Base-by-base conservation (phyloP, 2,113 vertebrate genomes). In the Capreolus pygargus region DNA sequence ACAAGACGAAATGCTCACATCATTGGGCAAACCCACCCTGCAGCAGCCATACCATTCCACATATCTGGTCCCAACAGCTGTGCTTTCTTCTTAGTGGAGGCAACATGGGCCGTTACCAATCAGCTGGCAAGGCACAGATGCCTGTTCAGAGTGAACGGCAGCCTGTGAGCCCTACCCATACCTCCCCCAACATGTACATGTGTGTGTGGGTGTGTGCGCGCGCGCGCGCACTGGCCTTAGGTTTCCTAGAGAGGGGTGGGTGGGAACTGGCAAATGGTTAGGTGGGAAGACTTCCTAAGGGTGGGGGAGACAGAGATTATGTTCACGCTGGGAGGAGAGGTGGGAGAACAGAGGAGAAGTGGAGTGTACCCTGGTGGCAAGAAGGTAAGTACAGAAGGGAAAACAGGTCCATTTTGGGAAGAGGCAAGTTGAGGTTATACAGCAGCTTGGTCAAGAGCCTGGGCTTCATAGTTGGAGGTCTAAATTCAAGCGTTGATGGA, bases 71-170 rank as follows among this genome's bases (percentile, higher is more conserved):
- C 94, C 33, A 87, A 85, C 57, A 96, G 91, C 95, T 97, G 79
- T 76, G 96, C 94, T 97, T 87, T 89, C 45, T 90, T 97, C 90
- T 85, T 85, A 96, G 86, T 55, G 92, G 89, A 97, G 76, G 88
- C 60, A 96, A 84, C 3, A 43, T 0, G 7, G 95, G 30, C 52
- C 2, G 2, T 58, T 84, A 79, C 81, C 89, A 89, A 54, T 84
- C 95, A 94, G 67, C 64, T 78, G 95, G 88, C 83, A 78, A 3
- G 64, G 39, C 39, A 8, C 19, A 83, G 83, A 81, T 9, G 12
- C 70, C 54, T 57, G 16, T 57, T 95, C 74, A 93, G 86, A 67
- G 39, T 36, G 58, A 67, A 61, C 54, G 39, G 16, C 74, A 79
- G 61, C 21, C 64, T 84, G 70, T 5, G 30, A 28, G 13, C 50